Conservation (phyloP, 2,888 invertebrate genomes). For the Cheilosia impressa region DNA sequence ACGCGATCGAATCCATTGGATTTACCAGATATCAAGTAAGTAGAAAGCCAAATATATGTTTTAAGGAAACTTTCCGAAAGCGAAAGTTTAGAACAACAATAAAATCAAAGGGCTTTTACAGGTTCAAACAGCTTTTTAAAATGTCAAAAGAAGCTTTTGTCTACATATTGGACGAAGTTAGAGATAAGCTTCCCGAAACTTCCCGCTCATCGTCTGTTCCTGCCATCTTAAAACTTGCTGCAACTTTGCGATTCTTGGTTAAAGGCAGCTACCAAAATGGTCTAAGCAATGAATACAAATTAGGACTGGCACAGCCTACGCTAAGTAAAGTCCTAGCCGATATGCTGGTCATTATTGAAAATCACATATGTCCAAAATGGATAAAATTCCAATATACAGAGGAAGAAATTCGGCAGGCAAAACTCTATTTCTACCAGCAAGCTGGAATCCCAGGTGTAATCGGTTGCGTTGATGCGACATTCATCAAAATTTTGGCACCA, state of each 20-base stretch:
- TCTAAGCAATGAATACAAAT: constrained; percentile 19
- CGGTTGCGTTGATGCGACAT: constrained; percentile 25
- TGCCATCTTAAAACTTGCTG: constrained; percentile 14
- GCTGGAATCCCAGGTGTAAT: constrained; percentile 39
- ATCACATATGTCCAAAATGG: constrained; percentile 38
- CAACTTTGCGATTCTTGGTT: constrained; percentile 11
- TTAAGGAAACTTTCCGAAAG: too few relatives aligned
- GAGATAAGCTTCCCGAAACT: constrained; percentile 7
- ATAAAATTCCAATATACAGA: constrained; percentile 20
- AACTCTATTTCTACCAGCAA: constrained; percentile 21
- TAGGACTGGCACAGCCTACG: constrained; percentile 40
- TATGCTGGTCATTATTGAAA: constrained; percentile 23
- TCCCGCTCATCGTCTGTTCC: constrained; percentile 7
- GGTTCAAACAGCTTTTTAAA: background rate
- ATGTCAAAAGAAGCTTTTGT: constrained; percentile 13
- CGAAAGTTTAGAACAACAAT: too few relatives aligned
- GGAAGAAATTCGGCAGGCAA: constrained; percentile 16
- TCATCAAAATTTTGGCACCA: constrained; percentile 13
- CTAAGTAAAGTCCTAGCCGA: constrained; percentile 34
- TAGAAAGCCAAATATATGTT: background rate
- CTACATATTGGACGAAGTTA: constrained; percentile 8
- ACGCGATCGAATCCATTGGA: constrained; percentile 9
- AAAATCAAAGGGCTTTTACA: background rate
- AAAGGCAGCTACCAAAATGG: constrained; percentile 18
- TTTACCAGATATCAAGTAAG: constrained; percentile 5